Conservation (phyloP, 2,797 vertebrate species). For the Sebastes variabilis region DNA sequence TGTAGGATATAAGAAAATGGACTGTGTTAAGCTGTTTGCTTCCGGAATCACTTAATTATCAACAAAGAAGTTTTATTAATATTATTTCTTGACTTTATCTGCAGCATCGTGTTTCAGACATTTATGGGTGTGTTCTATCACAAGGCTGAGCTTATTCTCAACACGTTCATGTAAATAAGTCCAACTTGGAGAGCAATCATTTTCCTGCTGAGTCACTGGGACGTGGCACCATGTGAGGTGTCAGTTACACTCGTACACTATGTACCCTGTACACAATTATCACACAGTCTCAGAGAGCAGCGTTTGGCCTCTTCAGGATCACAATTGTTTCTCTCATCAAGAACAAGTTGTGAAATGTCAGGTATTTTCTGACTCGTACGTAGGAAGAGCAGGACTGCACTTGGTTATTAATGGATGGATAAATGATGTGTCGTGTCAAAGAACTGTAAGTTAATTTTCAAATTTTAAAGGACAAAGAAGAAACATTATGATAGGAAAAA, state of each 20-base stretch:
- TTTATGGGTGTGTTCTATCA: not conserved
- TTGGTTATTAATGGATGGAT: not conserved
- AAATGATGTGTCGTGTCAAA: not conserved
- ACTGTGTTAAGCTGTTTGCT: not conserved
- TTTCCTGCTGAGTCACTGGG: constrained; percentile 17
- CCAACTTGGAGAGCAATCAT: not conserved
- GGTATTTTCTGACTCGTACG: not conserved
- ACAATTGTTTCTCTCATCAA: not conserved
- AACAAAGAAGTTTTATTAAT: not conserved
- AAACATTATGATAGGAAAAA: constrained; percentile 41
- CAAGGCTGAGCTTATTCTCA: not conserved
- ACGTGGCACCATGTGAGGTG: not conserved
- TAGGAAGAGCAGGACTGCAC: not conserved
- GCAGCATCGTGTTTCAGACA: not conserved
- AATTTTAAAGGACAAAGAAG: constrained; percentile 38
- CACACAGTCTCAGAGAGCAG: not conserved
- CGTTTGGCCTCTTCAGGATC: not conserved
- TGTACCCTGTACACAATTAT: not conserved
- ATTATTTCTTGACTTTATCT: not conserved
- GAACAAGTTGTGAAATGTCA: constrained; percentile 2
- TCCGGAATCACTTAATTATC: too few species aligned
- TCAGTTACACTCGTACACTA: constrained; percentile 2
- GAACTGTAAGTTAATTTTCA: constrained; percentile 9
- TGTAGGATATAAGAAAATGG: not conserved
- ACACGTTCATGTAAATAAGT: not conserved